phyloP scores from a whole-genome alignment of 2,888 invertebrate genomes.

The Chrysomela aeneicollis region DNA sequence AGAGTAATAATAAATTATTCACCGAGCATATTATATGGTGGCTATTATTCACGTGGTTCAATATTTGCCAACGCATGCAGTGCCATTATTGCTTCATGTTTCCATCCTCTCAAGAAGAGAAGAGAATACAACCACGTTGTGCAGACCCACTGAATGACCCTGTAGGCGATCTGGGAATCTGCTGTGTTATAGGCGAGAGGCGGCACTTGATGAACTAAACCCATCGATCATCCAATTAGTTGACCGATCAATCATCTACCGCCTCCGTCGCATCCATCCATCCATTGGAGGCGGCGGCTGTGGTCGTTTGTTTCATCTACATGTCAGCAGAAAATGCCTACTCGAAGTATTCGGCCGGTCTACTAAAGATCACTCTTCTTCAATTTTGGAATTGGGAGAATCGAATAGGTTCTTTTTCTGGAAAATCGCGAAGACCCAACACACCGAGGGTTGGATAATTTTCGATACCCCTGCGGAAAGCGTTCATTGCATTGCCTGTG shows the following conservation, averaged over 20 bases:
- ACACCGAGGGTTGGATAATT: not conserved
- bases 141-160: not conserved
- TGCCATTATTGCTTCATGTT: too few relatives aligned
- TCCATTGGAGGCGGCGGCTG: conserved; percentile 42
- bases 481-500: not conserved
- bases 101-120: too few relatives aligned
- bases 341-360: not conserved
- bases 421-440: not conserved
- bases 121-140: not conserved
- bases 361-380: not conserved
- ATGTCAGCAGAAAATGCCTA: conserved; percentile 38
- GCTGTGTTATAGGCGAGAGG: conserved; percentile 35
- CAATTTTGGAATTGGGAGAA: too few relatives aligned
- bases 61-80: too few relatives aligned
- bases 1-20: too few relatives aligned
- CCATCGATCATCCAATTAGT: conserved; percentile 85
- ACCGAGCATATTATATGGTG: too few relatives aligned
- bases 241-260: conserved; percentile 75
- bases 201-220: conserved; percentile 62
- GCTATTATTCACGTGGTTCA: too few relatives aligned
- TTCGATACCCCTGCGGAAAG: not conserved
- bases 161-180: conserved; percentile 1
- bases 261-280: conserved; percentile 53
- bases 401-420: too few relatives aligned
- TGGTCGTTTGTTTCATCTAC: conserved; percentile 59